phyloP scores from a whole-genome alignment of 2,113 vertebrate species.

The Erinaceus europaeus region DNA sequence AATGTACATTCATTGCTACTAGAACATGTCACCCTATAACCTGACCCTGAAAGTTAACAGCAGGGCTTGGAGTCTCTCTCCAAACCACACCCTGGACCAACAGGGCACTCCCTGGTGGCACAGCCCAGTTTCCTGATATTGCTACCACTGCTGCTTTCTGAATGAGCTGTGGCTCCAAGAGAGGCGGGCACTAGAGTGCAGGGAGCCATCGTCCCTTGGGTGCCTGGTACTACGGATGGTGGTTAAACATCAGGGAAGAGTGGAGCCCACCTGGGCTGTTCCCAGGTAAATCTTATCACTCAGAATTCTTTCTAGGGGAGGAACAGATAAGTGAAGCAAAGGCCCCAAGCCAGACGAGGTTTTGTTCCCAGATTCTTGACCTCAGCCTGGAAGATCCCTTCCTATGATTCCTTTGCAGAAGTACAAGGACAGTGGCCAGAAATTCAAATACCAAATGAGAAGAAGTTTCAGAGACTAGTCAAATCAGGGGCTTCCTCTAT shows the following conservation, averaged over 20 bases:
- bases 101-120: conserved; percentile 34
- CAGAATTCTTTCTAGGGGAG: not conserved
- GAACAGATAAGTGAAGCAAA: not conserved
- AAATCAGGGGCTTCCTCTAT: not conserved
- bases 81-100: conserved; percentile 39
- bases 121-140: conserved; percentile 1
- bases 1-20: not conserved
- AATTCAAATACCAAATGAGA: not conserved
- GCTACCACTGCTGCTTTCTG: not conserved
- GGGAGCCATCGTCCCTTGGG: not conserved
- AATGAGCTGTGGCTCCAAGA: not conserved
- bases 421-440: not conserved
- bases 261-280: not conserved
- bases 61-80: not conserved
- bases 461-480: not conserved
- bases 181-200: not conserved
- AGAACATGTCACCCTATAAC: not conserved
- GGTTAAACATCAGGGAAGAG: not conserved
- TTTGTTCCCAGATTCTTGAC: not conserved
- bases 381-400: not conserved
- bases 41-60: conserved; percentile 30
- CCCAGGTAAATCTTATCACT: conserved; percentile 26
- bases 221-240: conserved; percentile 29
- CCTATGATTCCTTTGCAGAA: not conserved
- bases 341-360: not conserved